Percentiles rank a stretch among this genome's conserved stretches.
Conservation (phyloP, 2,113 vertebrate species). For the Passerina amoena region DNA sequence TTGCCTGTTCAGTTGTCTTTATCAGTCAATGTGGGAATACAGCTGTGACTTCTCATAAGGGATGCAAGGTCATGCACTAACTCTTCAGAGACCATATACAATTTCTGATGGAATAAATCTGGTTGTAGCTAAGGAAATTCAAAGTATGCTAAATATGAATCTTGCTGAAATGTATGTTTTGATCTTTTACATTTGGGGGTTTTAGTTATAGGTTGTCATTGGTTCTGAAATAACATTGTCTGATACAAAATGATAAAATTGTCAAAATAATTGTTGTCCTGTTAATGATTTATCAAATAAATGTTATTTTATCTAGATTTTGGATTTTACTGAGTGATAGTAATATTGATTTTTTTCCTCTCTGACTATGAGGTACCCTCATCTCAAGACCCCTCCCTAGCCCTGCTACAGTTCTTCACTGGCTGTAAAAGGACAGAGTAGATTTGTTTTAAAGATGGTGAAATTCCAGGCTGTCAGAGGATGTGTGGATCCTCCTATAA, state of each 20-base stretch:
- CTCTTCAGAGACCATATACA: constrained; percentile 61
- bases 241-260: background rate
- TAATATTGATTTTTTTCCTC: background rate
- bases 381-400: background rate
- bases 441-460: background rate
- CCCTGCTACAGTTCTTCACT: background rate
- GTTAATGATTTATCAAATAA: background rate
- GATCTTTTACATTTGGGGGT: background rate
- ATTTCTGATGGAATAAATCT: constrained; percentile 61
- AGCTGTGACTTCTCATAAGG: constrained; percentile 64
- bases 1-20: constrained; percentile 54
- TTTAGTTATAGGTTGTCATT: background rate
- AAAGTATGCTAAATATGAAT: constrained; percentile 35
- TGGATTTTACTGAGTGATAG: background rate
- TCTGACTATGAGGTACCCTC: background rate
- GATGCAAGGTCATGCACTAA: constrained; percentile 57
- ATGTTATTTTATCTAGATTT: background rate
- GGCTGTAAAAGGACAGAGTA: background rate
- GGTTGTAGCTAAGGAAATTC: constrained; percentile 49
- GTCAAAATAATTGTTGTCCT: background rate
- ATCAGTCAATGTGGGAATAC: constrained; percentile 68
- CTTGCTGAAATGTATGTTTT: constrained; percentile 9
- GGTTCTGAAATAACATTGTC: background rate
- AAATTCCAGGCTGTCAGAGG: background rate
- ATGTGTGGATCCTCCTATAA: background rate